These are phyloP conservation scores for Muntiacus reevesi DNA, from an alignment of 2,113 vertebrate species.

Conservation along the genomic window DNA sequence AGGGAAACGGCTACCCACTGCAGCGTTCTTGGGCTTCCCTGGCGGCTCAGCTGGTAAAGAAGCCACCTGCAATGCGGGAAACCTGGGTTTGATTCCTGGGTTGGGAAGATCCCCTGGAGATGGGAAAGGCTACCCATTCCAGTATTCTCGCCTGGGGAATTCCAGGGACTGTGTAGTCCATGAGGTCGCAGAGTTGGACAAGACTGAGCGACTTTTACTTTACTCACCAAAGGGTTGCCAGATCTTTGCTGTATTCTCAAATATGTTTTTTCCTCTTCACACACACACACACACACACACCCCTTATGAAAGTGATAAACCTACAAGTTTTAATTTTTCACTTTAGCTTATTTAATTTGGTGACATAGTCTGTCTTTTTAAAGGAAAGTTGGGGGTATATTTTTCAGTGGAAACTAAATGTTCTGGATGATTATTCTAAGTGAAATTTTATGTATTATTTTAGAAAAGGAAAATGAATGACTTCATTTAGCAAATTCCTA, in stretches of 20 bases:
- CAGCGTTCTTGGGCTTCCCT: too few relatives aligned
- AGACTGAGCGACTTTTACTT: neutral
- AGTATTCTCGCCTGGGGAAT: neutral
- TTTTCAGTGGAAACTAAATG: neutral
- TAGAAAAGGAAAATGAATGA: neutral
- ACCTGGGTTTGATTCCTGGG: too few relatives aligned
- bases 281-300: neutral
- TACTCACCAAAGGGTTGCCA: neutral
- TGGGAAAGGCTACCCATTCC: neutral
- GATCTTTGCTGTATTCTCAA: neutral
- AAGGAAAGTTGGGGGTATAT: neutral
- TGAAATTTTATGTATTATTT: conserved; percentile 16
- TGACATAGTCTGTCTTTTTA: neutral
- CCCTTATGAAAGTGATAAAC: neutral
- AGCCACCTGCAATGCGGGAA: too few relatives aligned
- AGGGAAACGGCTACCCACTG: neutral
- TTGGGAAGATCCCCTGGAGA: neutral
- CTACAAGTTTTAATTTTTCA: neutral
- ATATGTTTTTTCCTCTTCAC: neutral
- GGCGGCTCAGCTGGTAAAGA: too few relatives aligned
- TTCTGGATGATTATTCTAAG: neutral
- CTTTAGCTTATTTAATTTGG: neutral
- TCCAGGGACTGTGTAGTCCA: neutral
- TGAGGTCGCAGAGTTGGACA: neutral
- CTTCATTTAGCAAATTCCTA: neutral